Base-by-base conservation (phyloP, 2,113 vertebrate species). In the Scomber scombrus region DNA sequence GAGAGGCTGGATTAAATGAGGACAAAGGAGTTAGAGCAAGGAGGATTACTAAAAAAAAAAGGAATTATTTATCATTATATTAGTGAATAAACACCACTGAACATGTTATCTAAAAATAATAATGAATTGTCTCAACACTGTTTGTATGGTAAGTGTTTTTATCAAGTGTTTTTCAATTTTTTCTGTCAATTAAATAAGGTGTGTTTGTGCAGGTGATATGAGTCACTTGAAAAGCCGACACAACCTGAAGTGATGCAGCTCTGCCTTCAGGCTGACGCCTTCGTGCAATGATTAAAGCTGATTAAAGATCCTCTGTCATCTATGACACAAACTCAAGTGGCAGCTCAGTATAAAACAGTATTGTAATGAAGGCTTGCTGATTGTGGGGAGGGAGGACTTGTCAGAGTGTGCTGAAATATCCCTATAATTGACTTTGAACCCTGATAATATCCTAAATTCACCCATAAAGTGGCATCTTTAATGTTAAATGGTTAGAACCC, bases 221-320 rank as follows among this genome's bases (percentile, higher is more conserved):
- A 79, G 68, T 77, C 68, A 75, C 21, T n/a, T 67, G n/a, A 34
- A 40, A 26, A 50, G 54, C 29, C 34, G 69, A 19, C 19, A 50
- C 55, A 71, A 68, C 19, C 52, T 43, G 31, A 29, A 40, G 71
- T 26, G 58, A 75, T 19, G 8, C 52, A 45, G 61, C 69, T 63
- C 55, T 10, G 45, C 21, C 19, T 26, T 31, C 50, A 29, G 29
- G 29, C 6, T 3, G 11, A 66, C 0, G 23, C 52, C 66, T 80
- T 34, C 34, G 51, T 54, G 47, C 54, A 18, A 13, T 62, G 31
- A 26, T 26, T 26, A 26, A 43, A 69, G 40, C 34, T 13, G 0
- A 71, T 51, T 52, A 71, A 69, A 76, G 64, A 58, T 75, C 66
- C 34, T 80, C 23, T 80, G 56, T 67, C 74, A 75, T 65, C 69